Base-by-base conservation (phyloP, 2,888 invertebrate species). In the Amblyjoppa proteus region DNA sequence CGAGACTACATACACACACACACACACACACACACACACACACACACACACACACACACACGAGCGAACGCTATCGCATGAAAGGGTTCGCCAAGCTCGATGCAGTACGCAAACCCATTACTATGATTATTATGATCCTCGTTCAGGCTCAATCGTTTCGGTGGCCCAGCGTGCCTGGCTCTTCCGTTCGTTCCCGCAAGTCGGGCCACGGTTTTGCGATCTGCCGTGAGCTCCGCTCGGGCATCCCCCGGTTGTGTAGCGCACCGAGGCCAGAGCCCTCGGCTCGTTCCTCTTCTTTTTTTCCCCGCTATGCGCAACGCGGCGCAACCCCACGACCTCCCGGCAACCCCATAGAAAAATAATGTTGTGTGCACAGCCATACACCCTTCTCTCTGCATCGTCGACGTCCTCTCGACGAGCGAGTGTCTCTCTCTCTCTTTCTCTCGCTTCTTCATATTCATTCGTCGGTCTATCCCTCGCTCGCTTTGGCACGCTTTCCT, bases 281-380 rank as follows among this genome's bases (percentile, higher is more conserved):
- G 5, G 58, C 58, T 58, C 83, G 51, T 64, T 81, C 79, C 78
- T 64, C 81, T 83, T 81, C 81, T 64, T 83, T 76, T 83, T 68
- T 77, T 75, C 61, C 73, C 28, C 68, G 66, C 79, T 77, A 68
- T 73, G 74, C 73, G 66, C 77, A 71, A 83, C 81, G 64, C 34
- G 34, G 31, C 41, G 45, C 64, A 64, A 34, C 64, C 64, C 85
- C 86, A 79, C 83, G 80, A 69, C 78, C 83, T 77, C 89, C 87
- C 77, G 81, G 85, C 86, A 81, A 87, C 88, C 88, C 89, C 89
- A 89, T 90, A 89, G 89, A 90, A 91, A 91, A 91, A 91, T 91
- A 91, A 91, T 89, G 89, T 88, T 91, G 91, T 91, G 88, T 91
- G 90, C 90, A 90, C 88, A 91, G 90, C 88, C 87, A 87, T 87